Percentiles rank a stretch among this genome's conserved stretches.
Evolutionary conservation across 2,888 invertebrate species (phyloP).

Genomic region (Seira musarum): DNA sequence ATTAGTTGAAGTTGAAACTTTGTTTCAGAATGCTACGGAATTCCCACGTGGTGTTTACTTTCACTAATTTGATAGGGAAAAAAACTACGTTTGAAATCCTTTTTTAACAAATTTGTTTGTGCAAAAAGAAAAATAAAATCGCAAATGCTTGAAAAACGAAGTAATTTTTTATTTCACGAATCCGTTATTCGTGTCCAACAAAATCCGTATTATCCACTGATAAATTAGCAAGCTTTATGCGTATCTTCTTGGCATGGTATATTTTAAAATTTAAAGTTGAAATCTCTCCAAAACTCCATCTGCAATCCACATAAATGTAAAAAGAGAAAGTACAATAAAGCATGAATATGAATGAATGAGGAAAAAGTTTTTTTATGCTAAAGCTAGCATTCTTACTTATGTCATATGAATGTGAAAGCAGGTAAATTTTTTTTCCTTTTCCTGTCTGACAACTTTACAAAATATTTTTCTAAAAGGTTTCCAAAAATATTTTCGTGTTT

Average conservation of each 20-base stretch:
- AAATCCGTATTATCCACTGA: background rate
- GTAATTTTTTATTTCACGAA: too few relatives aligned
- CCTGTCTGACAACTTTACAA: background rate
- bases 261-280: background rate
- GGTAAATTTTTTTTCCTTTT: background rate
- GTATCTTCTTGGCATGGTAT: background rate
- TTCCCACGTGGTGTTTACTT: too few relatives aligned
- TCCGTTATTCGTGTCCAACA: background rate
- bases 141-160: too few relatives aligned
- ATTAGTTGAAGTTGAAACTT: too few relatives aligned
- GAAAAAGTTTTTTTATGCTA: background rate
- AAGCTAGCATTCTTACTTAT: too few relatives aligned
- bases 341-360: background rate
- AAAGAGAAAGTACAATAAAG: background rate
- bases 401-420: constrained; percentile 3
- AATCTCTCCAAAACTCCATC: background rate
- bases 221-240: background rate
- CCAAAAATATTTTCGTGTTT: background rate
- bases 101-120: too few relatives aligned
- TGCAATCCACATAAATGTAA: background rate
- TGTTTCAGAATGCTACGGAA: too few relatives aligned
- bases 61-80: too few relatives aligned
- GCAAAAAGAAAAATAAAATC: too few relatives aligned
- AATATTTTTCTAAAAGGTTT: background rate
- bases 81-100: too few relatives aligned